These are phyloP conservation scores for Pissodes strobi DNA, from an alignment of 1,140 invertebrate species.

Conservation along the genomic window DNA sequence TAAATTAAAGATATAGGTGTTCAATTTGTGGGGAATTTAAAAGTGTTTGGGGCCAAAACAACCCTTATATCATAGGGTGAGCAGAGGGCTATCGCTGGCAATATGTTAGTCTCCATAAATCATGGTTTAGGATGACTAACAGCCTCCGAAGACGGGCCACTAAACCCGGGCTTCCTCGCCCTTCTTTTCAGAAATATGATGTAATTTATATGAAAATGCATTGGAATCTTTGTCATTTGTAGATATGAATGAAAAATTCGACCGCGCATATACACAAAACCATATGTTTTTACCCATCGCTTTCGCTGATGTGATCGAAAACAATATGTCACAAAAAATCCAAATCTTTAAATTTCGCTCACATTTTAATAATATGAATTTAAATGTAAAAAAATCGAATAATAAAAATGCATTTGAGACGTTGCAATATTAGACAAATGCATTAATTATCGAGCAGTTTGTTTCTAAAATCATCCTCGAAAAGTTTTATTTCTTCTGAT, in stretches of 20 bases:
- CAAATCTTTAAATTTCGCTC: too few relatives aligned
- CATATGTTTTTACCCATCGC: slow-evolving; percentile 15
- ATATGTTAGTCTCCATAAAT: slow-evolving; percentile 57
- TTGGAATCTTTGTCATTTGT: slow-evolving; percentile 68
- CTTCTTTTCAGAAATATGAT: slow-evolving; percentile 67
- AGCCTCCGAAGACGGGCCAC: slow-evolving; percentile 51
- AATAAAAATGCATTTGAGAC: too few relatives aligned
- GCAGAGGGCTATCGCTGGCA: slow-evolving; percentile 45
- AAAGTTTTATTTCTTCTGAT: too few relatives aligned
- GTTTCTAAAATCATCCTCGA: too few relatives aligned
- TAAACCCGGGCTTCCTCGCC: slow-evolving; percentile 44
- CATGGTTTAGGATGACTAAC: slow-evolving; percentile 57
- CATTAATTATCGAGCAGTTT: too few relatives aligned
- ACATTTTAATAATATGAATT: too few relatives aligned
- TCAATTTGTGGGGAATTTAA: slow-evolving; percentile 29
- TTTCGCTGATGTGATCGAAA: too few relatives aligned
- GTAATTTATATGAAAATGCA: slow-evolving; percentile 71
- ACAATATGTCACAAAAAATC: too few relatives aligned
- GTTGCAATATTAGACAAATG: too few relatives aligned
- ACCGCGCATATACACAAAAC: background rate
- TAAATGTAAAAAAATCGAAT: too few relatives aligned
- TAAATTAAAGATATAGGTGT: slow-evolving; percentile 29
- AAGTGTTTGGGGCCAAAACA: slow-evolving; percentile 19
- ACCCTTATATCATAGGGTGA: slow-evolving; percentile 34
- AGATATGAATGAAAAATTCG: slow-evolving; percentile 66